Evolutionary conservation across 64 coral and sea anemone species (phyloP), one percentile per base, ranked within the genome.

Genomic region (Stichodactyla mertensii): DNA sequence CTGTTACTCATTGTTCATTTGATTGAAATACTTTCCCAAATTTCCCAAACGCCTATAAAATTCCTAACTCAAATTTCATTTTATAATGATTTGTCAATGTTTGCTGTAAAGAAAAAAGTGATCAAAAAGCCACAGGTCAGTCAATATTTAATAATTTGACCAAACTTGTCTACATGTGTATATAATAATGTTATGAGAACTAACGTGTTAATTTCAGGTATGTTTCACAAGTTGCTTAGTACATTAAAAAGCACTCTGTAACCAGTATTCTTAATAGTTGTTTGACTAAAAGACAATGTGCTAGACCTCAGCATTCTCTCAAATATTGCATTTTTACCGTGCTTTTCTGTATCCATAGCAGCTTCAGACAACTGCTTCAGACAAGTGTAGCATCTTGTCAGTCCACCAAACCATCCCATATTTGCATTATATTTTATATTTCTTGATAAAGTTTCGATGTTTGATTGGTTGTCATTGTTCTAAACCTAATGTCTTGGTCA

Each of bases 61-160:
- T 45, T 45, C 36, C 36, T 45, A 66, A 66, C 18, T 66, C 20
- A 45, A 45, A 45, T 58, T 58, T 58, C 56, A 11, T 4, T 74
- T 74, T 10, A 11, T 74, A 74, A 74, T 74, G 69, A 10, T 74
- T 31, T 74, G 69, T 74, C 26, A 74, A 74, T 74, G 69, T 74
- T 74, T 31, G 23, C 22, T 28, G 3, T 45, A 74, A 74, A 26
- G 69, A 31, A 74, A 31, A 74, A 74, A 74, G 10, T 7, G 26
- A 4, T 23, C 69, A 27, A 0, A 12, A 74, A 74, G 20, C 69
- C 69, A 11, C 69, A 74, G 27, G 11, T 74, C 4, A 23, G n/a
- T 13, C 5, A 27, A 27, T 10, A 12, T 31, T 27, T 31, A 74
- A 27, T 74, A 9, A 31, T 74, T 8, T 74, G 69, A 31, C 9